Evolutionary conservation across 92 coral and sea anemone genomes (phyloP).

Genomic region (Pocillopora meandrina): DNA sequence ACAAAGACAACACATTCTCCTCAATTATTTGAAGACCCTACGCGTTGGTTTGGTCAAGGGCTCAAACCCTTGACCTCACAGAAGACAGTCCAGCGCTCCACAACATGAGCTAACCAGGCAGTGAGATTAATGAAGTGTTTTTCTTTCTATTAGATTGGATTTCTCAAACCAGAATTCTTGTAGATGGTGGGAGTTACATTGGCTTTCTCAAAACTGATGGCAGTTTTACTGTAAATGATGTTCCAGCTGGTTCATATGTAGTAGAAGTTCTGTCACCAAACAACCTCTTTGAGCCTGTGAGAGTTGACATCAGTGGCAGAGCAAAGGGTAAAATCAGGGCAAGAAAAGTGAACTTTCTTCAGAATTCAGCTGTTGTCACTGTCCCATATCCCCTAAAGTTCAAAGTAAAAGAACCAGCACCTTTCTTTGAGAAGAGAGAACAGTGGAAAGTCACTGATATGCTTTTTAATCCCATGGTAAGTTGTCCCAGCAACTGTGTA

Average conservation of each 20-base stretch:
- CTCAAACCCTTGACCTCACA: no score
- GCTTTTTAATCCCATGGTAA: conserved; percentile 98
- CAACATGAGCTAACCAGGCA: no score
- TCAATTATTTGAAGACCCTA: no score
- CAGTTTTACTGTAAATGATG: conserved; percentile 80
- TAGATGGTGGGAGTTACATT: conserved; percentile 90
- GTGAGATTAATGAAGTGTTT: neutral
- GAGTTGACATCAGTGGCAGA: conserved; percentile 96
- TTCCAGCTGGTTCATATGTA: conserved; percentile 94
- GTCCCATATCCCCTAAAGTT: conserved; percentile 93
- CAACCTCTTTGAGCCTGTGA: conserved; percentile 91
- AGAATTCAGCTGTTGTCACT: conserved; percentile 97
- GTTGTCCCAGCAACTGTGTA: conserved; percentile 10
- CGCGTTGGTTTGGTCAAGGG: no score
- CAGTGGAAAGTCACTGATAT: conserved; percentile 92
- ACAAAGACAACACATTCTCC: no score
- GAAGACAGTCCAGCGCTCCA: no score
- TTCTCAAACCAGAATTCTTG: conserved; percentile 86
- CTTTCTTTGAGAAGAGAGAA: conserved; percentile 95
- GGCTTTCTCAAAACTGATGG: conserved; percentile 96
- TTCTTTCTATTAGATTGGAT: conserved; percentile 79
- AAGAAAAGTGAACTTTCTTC: conserved; percentile 95
- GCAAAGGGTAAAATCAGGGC: conserved; percentile 97
- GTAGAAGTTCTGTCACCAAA: conserved; percentile 96
- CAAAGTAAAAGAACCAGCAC: conserved; percentile 87